Conservation (phyloP, 2,113 vertebrate species). For the Cottus gobio region DNA sequence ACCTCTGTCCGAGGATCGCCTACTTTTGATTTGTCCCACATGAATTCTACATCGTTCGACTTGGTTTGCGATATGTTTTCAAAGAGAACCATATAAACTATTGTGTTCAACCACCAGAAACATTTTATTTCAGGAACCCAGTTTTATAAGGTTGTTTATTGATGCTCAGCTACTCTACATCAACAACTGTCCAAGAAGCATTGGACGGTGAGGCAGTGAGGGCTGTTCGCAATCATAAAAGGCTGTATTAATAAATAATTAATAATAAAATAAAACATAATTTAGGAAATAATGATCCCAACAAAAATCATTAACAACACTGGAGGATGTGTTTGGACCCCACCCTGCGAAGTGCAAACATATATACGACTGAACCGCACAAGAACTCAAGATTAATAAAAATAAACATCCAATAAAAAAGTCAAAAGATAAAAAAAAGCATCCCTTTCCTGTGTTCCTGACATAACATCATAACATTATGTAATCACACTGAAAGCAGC, state of each 20-base stretch:
- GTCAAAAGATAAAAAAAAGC: neutral
- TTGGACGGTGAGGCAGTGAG: neutral
- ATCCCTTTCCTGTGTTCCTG: neutral
- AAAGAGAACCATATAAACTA: slow-evolving; percentile 34
- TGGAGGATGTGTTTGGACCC: neutral
- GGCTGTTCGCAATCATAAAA: neutral
- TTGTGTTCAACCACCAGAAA: slow-evolving; percentile 1
- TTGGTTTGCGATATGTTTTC: slow-evolving; percentile 12
- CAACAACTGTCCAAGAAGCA: slow-evolving; percentile 7
- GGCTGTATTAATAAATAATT: neutral
- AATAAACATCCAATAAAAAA: neutral
- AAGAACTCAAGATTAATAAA: neutral
- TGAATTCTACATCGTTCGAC: slow-evolving; percentile 12
- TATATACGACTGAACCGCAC: neutral
- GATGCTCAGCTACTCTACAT: slow-evolving; percentile 9
- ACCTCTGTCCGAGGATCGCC: neutral
- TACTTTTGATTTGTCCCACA: slow-evolving; percentile 20
- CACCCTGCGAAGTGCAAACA: neutral
- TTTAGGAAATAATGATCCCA: neutral
- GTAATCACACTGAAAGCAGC: slow-evolving; percentile 11
- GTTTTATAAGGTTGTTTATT: slow-evolving; percentile 46
- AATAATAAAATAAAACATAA: neutral
- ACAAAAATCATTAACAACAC: neutral
- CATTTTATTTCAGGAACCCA: slow-evolving; percentile 29
- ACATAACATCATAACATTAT: slow-evolving; percentile 30